phyloP scores from a whole-genome alignment of 2,888 invertebrate species.

The Yponomeuta sedellus region DNA sequence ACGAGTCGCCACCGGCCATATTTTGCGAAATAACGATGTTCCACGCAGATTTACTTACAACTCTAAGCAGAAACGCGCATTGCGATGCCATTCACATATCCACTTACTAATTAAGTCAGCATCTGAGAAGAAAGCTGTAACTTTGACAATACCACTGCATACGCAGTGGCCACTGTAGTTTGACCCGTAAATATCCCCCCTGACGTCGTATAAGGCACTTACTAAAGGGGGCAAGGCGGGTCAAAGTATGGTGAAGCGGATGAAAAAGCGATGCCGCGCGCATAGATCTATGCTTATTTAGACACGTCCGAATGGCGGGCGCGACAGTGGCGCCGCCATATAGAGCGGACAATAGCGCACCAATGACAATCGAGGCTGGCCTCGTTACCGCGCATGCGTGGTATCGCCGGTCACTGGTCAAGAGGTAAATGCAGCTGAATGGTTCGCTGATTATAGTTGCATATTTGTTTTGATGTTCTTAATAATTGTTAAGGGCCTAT shows the following conservation, averaged over 20 bases:
- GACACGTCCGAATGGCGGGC: conserved; percentile 61
- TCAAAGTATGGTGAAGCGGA: conserved; percentile 37
- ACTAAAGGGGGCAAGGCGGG: conserved; percentile 22
- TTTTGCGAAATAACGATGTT: conserved; percentile 69
- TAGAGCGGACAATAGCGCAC: conserved; percentile 69
- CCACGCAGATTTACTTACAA: conserved; percentile 52
- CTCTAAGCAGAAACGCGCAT: conserved; percentile 48
- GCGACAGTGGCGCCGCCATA: conserved; percentile 64
- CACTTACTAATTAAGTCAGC: conserved; percentile 74
- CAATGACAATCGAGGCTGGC: conserved; percentile 23
- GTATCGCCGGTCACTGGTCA: conserved; percentile 11
- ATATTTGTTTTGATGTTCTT: background rate
- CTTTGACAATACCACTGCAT: conserved; percentile 73
- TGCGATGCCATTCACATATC: conserved; percentile 75
- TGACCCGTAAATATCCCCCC: conserved; percentile 30
- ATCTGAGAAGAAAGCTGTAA: conserved; percentile 69
- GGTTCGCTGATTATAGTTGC: background rate
- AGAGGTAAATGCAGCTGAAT: conserved; percentile 8
- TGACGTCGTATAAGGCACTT: conserved; percentile 18
- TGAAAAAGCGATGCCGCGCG: conserved; percentile 59
- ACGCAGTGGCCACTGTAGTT: conserved; percentile 50
- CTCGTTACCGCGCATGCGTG: conserved; percentile 15
- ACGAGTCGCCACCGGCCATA: conserved; percentile 53
- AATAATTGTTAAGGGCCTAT: background rate
- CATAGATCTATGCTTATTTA: conserved; percentile 73